Evolutionary conservation across 2,888 invertebrate genomes (phyloP), one percentile per base, ranked within the genome.

Genomic region (Doris montereyensis): DNA sequence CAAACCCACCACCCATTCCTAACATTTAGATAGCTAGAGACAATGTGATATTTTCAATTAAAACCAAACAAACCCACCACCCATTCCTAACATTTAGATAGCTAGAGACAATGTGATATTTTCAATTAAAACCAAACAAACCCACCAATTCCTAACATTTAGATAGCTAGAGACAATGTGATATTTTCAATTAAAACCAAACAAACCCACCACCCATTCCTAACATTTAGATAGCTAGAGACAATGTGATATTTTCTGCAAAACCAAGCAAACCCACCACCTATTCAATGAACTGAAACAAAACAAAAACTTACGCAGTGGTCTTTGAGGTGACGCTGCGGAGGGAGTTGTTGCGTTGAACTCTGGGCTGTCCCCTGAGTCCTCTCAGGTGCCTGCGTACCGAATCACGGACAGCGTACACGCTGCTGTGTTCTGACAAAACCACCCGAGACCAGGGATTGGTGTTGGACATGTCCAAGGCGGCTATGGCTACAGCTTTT

Each of bases 391-490:
- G 89, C 13, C 89, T 80, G 2, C 89, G 81, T 1, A 91, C 87
- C 79, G 88, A 87, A n/a, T 91, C 91, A 58, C 84, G 81, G 13
- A 91, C 86, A 13, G 87, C 88, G 28, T 84, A 83, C n/a, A 91
- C 72, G 77, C 85, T 87, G 84, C 83, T 84, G 77, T 87, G 87
- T 78, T 91, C 96, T 17, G 96, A 96, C 90, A 95, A 94, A n/a
- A 94, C 94, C 82, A 97, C 91, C 82, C 96, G 94, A 74, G 96
- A 95, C 92, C 95, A 95, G 34, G 96, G 96, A 92, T 97, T 96
- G 82, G 94, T 94, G 74, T 94, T 95, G 13, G 95, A 95, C 89
- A 96, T 92, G 92, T 97, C 97, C 85, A 97, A 92, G 84, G 97
- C 95, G 0, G 97, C 96, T 62, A 95, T 94, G 79, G 96, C 96